Evolutionary conservation across 2,888 invertebrate genomes (phyloP), one percentile per base, ranked within the genome.

Genomic region (Drosophila mimetica): DNA sequence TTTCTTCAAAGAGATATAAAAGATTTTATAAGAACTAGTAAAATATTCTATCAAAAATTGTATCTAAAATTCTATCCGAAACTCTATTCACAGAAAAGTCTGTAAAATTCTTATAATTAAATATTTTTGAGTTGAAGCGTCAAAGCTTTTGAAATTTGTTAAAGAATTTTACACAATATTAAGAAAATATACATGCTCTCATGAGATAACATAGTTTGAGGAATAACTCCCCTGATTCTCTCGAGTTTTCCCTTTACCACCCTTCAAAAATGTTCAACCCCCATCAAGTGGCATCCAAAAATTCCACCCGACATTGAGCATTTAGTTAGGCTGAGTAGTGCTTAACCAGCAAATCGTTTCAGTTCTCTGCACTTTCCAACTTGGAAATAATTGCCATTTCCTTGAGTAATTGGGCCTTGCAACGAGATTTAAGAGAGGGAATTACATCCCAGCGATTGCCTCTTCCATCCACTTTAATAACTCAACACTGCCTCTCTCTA

Each of bases 391-490:
- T 61, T 71, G 41, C 42, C 69, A 16, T 61, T 60, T 52, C 51
- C 69, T 37, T 46, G 16, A 34, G 22, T 60, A 46, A 60, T 60
- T 59, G 9, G 28, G 28, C 36, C 37, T 50, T 39, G 32, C 32
- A 48, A 25, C 28, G 16, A 34, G 11, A 57, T n/a, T 37, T 37
- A 4, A 39, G 28, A 25, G 48, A 50, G 20, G 42, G 18, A 18
- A 14, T 16, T 46, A 18, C 46, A 20, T 44, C 39, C 37, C 52
- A 9, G 36, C 16, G 22, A 61, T 39, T 37, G 34, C 47, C 47
- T 47, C 51, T 60, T 69, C 18, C 60, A 71, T 53, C 69, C 67
- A 80, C 84, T 79, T 77, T 72, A 79, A 86, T 86, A 75, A 86
- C 86, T 58, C 64, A 51, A 7, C 16, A 6, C 16, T 57, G 30